phyloP scores from a whole-genome alignment of 2,113 vertebrate genomes.

The Xiphorhynchus elegans region DNA sequence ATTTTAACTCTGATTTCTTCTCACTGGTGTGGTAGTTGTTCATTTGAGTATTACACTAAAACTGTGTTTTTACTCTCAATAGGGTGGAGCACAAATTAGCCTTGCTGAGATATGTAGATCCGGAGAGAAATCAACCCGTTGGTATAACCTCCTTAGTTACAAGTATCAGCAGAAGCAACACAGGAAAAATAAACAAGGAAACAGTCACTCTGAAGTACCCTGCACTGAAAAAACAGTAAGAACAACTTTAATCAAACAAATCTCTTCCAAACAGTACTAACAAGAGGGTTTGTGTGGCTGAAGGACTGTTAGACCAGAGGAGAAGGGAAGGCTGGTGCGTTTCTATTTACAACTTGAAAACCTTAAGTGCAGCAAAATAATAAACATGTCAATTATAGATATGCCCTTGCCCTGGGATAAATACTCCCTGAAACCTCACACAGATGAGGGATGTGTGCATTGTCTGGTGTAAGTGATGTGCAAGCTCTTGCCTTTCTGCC shows the following conservation, averaged over 20 bases:
- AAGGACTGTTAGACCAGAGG: not conserved
- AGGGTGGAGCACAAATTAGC: slow-evolving; percentile 96
- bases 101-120: slow-evolving; percentile 87
- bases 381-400: not conserved
- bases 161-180: slow-evolving; percentile 81
- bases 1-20: not conserved
- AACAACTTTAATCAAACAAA: not conserved
- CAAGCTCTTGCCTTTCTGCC: not conserved
- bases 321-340: not conserved
- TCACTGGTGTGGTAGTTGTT: not conserved
- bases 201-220: slow-evolving; percentile 27
- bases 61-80: not conserved
- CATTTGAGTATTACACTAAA: not conserved
- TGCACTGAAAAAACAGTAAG: slow-evolving; percentile 72
- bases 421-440: not conserved
- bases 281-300: not conserved
- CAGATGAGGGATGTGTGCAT: not conserved
- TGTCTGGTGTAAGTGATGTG: not conserved
- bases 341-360: not conserved
- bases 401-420: not conserved
- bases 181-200: slow-evolving; percentile 70
- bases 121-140: slow-evolving; percentile 84
- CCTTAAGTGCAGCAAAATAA: not conserved
- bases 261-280: not conserved
- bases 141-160: slow-evolving; percentile 93